Percentiles rank a stretch among this genome's conserved stretches.
These are phyloP conservation scores for Lucilia sericata DNA, from an alignment of 1,140 invertebrate genomes.

Conservation along the genomic window DNA sequence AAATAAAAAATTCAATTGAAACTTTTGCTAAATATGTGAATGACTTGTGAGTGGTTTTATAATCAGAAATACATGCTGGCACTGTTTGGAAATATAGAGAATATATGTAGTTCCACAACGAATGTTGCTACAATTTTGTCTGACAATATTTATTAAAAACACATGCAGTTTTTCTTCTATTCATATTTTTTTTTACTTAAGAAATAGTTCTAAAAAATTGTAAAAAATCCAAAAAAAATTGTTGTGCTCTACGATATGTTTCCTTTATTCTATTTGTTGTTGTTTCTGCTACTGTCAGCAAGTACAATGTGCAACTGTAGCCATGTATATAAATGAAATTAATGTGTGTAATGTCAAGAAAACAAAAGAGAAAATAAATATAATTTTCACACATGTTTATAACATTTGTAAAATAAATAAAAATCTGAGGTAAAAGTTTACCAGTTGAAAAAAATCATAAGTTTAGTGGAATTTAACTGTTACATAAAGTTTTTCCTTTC, in stretches of 20 bases:
- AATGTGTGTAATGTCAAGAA: not conserved
- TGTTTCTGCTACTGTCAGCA: not conserved
- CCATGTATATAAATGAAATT: not conserved
- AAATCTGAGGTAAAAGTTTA: too few relatives aligned
- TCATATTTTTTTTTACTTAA: not conserved
- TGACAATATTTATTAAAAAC: constrained; percentile 32
- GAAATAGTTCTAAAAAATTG: too few relatives aligned
- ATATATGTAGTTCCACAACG: not conserved
- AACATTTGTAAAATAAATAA: not conserved
- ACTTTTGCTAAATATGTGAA: too few relatives aligned
- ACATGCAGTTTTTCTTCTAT: constrained; percentile 4
- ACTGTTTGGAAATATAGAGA: too few relatives aligned
- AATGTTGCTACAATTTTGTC: constrained; percentile 25
- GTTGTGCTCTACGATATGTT: too few relatives aligned
- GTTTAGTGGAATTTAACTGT: too few relatives aligned
- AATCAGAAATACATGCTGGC: too few relatives aligned
- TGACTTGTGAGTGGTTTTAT: too few relatives aligned
- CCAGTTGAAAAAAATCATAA: too few relatives aligned
- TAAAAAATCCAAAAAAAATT: not conserved
- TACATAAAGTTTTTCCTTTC: too few relatives aligned
- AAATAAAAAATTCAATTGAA: too few relatives aligned
- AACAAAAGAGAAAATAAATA: not conserved
- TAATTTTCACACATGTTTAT: constrained; percentile 4
- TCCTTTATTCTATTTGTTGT: not conserved
- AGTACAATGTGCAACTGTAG: not conserved